phyloP scores from a whole-genome alignment of 92 coral and sea anemone species.

The Porites cylindrica region DNA sequence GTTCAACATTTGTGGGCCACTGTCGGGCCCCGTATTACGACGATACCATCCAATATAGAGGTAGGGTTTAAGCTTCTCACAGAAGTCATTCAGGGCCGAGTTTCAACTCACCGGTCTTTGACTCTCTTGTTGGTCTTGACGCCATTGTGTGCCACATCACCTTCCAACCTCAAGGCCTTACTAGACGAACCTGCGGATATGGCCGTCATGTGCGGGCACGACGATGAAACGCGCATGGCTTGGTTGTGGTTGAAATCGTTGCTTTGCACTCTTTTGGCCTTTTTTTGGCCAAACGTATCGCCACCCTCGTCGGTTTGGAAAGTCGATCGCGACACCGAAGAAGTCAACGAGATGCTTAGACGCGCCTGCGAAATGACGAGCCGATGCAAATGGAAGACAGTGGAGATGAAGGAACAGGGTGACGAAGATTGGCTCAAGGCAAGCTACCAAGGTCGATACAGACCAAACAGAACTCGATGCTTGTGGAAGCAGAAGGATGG shows the following conservation, averaged over 20 bases:
- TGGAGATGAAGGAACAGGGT: too few species aligned
- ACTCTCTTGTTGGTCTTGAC: background rate
- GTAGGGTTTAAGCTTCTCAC: background rate
- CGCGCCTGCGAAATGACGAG: too few species aligned
- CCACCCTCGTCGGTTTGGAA: too few species aligned
- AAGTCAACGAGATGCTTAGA: too few species aligned
- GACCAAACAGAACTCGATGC: too few species aligned
- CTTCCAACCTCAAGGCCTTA: background rate
- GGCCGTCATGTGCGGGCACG: constrained; percentile 4
- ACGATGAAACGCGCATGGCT: background rate
- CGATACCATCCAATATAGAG: background rate
- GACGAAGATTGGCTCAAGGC: too few species aligned
- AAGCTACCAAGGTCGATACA: too few species aligned
- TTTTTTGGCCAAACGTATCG: too few species aligned
- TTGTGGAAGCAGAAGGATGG: too few species aligned
- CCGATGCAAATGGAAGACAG: too few species aligned
- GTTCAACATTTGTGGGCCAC: background rate
- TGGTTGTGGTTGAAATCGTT: constrained; percentile 1
- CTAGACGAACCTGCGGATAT: background rate
- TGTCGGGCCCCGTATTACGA: background rate
- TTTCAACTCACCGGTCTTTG: background rate
- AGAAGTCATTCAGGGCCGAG: background rate
- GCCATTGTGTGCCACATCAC: constrained; percentile 11
- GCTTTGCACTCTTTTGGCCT: too few species aligned
- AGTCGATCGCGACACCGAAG: too few species aligned